Evolutionary conservation across 2,113 vertebrate species (phyloP), one percentile per base, ranked within the genome.

Genomic region (Bungarus multicinctus): DNA sequence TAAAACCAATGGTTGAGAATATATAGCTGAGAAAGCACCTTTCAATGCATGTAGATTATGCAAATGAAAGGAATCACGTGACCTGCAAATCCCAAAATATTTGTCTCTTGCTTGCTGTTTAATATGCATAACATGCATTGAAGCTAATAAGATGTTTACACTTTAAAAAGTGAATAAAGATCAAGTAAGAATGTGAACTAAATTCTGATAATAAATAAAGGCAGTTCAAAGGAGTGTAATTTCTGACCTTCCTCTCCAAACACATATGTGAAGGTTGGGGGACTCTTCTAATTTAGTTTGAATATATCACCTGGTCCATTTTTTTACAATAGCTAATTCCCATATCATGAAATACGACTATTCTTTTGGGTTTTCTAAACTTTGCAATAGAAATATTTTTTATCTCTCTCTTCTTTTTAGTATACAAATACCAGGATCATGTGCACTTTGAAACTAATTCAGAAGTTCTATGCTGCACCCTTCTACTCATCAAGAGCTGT

Each of bases 31-130:
- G 94, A 43, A 92, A 53, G 2, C 64, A 87, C 16, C 6, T 34
- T 91, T 94, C 87, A 89, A 85, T 92, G 86, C 90, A 10, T 60
- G 6, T 27, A 25, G 89, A 95, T 90, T 95, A 94, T 52, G 91
- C 55, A 93, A 60, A 3, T 93, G 91, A 54, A 57, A 91, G 54
- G 55, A 85, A 92, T 85, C 6, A 87, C 12, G 52, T 88, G 88
- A 93, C 22, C 45, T 85, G 23, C 81, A 93, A 39, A 93, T 88
- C 47, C 69, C 30, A 87, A 89, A 93, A 22, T 30, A 69, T 55
- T 14, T 34, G 2, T 12, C 39, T 85, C 12, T n/a, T 85, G 7
- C 53, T 27, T 43, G 69, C 25, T 60, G 18, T 57, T 93, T 87
- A 87, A 18, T 87, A 85, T 91, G 39, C 23, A 23, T 94, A 14